Conservation (phyloP, 2,797 vertebrate genomes). For the Enteromius radiatus region DNA sequence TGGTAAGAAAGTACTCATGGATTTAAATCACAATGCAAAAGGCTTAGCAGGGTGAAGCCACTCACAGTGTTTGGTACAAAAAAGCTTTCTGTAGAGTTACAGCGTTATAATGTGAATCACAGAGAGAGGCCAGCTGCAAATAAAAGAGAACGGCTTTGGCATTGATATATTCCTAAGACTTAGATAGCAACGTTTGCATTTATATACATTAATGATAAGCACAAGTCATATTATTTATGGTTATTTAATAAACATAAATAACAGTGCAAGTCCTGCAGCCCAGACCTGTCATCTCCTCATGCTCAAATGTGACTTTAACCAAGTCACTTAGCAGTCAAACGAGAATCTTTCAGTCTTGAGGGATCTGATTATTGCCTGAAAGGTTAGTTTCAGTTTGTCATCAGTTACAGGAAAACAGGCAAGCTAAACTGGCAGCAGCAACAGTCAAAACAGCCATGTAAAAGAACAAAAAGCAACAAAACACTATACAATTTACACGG, state of each 20-base stretch:
- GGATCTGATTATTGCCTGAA: background rate
- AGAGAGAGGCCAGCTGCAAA: constrained; percentile 29
- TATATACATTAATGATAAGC: background rate
- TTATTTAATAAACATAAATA: constrained; percentile 36
- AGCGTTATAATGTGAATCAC: constrained; percentile 8
- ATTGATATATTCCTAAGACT: constrained; percentile 18
- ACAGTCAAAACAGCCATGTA: constrained; percentile 2
- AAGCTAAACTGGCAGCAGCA: constrained; percentile 24
- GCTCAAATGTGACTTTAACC: constrained; percentile 12
- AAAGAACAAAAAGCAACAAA: constrained; percentile 11
- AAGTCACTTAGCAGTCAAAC: constrained; percentile 28
- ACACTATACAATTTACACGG: constrained; percentile 26
- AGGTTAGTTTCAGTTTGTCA: constrained; percentile 6
- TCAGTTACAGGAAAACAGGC: constrained; percentile 6
- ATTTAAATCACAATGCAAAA: constrained; percentile 36
- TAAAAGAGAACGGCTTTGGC: constrained; percentile 41
- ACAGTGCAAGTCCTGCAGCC: background rate
- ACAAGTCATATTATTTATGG: constrained; percentile 7
- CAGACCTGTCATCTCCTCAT: constrained; percentile 41
- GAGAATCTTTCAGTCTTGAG: constrained; percentile 32
- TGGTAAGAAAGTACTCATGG: constrained; percentile 36
- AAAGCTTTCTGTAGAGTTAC: constrained; percentile 23
- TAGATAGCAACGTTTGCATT: background rate
- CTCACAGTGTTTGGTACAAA: constrained; percentile 54
- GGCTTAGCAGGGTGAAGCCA: constrained; percentile 39